phyloP scores from a whole-genome alignment of 2,797 vertebrate species.

The Agapornis canus region DNA sequence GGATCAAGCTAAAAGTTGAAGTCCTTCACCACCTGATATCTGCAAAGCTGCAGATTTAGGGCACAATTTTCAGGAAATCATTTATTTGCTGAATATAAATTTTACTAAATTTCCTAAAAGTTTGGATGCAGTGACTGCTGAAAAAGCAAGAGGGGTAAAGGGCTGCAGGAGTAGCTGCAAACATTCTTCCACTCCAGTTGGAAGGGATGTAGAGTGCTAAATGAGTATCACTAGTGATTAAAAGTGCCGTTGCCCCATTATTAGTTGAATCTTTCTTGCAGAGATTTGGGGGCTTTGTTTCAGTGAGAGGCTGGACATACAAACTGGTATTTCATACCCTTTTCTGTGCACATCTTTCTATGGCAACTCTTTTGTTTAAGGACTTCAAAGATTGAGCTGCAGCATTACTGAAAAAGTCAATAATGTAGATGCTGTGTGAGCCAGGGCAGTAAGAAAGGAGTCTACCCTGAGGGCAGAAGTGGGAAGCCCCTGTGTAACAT shows the following conservation, averaged over 20 bases:
- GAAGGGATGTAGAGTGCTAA: background rate
- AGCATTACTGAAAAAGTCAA: background rate
- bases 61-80: background rate
- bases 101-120: background rate
- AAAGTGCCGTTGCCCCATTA: background rate
- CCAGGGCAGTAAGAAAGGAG: background rate
- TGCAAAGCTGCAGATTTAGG: background rate
- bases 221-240: background rate
- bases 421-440: background rate
- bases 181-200: background rate
- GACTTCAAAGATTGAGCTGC: background rate
- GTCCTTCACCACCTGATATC: background rate
- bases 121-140: background rate
- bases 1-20: background rate
- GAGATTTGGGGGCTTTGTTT: background rate
- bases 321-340: background rate
- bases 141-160: background rate
- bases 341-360: background rate
- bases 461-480: background rate
- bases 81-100: background rate
- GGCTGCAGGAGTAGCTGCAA: background rate
- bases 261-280: background rate
- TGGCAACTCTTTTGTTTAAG: background rate
- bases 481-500: background rate
- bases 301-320: background rate